Percentiles rank a stretch among this genome's conserved stretches.
Conservation (phyloP, 1,140 invertebrate genomes). For the Doryteuthis pealeii region DNA sequence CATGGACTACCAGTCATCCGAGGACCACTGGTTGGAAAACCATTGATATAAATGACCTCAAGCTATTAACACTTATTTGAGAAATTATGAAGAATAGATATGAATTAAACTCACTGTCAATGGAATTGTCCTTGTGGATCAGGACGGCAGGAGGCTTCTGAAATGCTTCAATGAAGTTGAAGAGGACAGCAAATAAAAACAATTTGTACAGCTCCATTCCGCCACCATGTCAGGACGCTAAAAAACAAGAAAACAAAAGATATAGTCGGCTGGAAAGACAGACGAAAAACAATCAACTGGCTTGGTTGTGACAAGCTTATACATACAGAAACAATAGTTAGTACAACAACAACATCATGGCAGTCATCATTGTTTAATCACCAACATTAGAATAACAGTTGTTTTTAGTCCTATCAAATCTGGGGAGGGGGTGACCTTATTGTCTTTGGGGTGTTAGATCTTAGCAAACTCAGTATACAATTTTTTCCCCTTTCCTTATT, state of each 20-base stretch:
- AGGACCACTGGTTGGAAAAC: too few species aligned
- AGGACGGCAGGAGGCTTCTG: slow-evolving; percentile 8
- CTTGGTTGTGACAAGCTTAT: background rate
- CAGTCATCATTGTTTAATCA: background rate
- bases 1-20: too few species aligned
- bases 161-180: background rate
- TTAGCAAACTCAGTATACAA: too few species aligned
- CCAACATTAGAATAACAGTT: background rate
- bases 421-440: too few species aligned
- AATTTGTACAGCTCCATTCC: slow-evolving; percentile 11
- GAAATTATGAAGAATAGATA: too few species aligned
- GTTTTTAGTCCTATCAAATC: background rate
- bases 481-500: too few species aligned
- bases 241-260: background rate
- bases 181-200: slow-evolving; percentile 13
- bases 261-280: too few species aligned
- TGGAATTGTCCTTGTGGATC: background rate
- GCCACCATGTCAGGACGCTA: slow-evolving; percentile 11
- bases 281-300: background rate
- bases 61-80: too few species aligned
- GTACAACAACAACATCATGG: background rate
- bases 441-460: too few species aligned
- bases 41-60: too few species aligned
- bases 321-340: background rate
- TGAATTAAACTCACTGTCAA: background rate